Evolutionary conservation across 2,888 invertebrate species (phyloP), one percentile per base, ranked within the genome.

Genomic region (Coenonympha glycerion): DNA sequence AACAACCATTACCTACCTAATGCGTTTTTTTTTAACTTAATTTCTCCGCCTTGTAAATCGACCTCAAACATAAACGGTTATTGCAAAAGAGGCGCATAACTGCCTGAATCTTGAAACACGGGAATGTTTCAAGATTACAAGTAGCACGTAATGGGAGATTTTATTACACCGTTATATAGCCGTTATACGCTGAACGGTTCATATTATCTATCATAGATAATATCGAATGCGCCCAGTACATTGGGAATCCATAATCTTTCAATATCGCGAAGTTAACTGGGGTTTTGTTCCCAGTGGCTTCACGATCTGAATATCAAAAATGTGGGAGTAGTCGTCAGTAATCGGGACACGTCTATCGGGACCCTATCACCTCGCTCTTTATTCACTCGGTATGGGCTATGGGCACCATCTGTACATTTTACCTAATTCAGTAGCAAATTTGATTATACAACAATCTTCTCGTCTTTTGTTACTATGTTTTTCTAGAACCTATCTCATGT

Each of bases 241-340:
- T 82, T 73, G 79, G 79, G 81, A 85, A 84, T 81, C 85, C 79
- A 86, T 86, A 87, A 85, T 78, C 81, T 84, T 86, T 86, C 86
- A 87, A 87, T 87, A 85, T 83, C 76, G 75, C 66, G 24, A 73
- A 80, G 81, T 80, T 85, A 84, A 82, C 84, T 79, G 70, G 75
- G 81, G 82, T 82, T 84, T 85, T 84, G 85, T 85, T 87, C 83
- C 77, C 80, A 77, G 73, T 77, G 79, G 79, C 69, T 71, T 73
- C 80, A 71, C 70, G 77, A 85, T 86, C 86, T 86, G 86, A 87
- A 87, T 87, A 85, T 85, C 86, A 85, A 87, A 84, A 85, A 79
- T 82, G 77, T 75, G 80, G 79, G 83, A 85, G 75, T 70, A 72
- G 76, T 80, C 80, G 78, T 87, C 83, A 79, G 85, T 81, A 87